Evolutionary conservation across 2,888 invertebrate genomes (phyloP).

Genomic region (Drosophila formosana): DNA sequence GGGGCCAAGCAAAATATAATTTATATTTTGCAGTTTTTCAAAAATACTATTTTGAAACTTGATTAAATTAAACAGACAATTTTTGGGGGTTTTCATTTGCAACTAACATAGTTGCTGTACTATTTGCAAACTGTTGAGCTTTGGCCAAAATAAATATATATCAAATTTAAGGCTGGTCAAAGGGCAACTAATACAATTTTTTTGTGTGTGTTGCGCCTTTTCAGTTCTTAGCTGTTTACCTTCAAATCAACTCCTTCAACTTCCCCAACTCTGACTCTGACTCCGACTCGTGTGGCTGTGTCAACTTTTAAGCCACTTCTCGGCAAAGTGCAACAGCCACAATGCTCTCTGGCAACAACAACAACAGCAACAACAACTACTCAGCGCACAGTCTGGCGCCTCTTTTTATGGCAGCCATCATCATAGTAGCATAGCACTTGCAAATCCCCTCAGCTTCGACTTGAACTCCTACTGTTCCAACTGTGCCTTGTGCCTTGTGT

Average conservation of each 20-base stretch:
- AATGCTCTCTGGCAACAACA: slow-evolving; percentile 42
- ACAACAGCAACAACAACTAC: slow-evolving; percentile 36
- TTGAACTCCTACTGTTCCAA: background rate
- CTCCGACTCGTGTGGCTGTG: slow-evolving; percentile 41
- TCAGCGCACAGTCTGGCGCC: slow-evolving; percentile 74
- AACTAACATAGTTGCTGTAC: too few species aligned
- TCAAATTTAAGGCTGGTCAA: slow-evolving; percentile 18
- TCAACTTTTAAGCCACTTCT: slow-evolving; percentile 73
- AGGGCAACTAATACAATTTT: slow-evolving; percentile 22
- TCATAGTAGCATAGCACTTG: slow-evolving; percentile 41
- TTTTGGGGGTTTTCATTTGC: background rate
- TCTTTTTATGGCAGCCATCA: slow-evolving; percentile 68
- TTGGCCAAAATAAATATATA: background rate
- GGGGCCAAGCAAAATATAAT: slow-evolving; percentile 14
- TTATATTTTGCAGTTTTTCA: slow-evolving; percentile 13
- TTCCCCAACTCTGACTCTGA: slow-evolving; percentile 12
- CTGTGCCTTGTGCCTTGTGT: slow-evolving; percentile 37
- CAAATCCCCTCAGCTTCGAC: slow-evolving; percentile 17
- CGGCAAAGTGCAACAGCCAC: slow-evolving; percentile 64
- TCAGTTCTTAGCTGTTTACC: slow-evolving; percentile 68
- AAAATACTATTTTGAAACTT: slow-evolving; percentile 16
- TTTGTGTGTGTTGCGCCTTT: slow-evolving; percentile 54
- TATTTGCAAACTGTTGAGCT: too few species aligned
- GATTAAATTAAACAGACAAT: slow-evolving; percentile 41
- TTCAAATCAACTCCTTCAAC: slow-evolving; percentile 70